Percentiles rank a stretch among this genome's conserved stretches.
phyloP scores from a whole-genome alignment of 1,140 invertebrate genomes.

The Vanessa atalanta region DNA sequence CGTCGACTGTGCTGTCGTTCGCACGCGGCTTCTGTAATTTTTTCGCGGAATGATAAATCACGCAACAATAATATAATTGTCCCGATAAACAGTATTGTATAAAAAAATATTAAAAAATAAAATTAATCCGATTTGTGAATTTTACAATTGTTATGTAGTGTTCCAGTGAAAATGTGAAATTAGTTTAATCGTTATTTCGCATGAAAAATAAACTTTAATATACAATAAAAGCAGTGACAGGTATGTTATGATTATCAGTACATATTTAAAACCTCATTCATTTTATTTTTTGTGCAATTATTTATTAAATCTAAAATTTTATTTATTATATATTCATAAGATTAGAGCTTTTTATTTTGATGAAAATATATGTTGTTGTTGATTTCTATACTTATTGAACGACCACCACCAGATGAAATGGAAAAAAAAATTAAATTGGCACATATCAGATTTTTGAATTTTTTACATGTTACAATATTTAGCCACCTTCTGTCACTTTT shows the following conservation, averaged over 20 bases:
- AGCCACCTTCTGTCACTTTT: too few species aligned
- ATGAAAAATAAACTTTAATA: constrained; percentile 31
- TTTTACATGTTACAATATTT: too few species aligned
- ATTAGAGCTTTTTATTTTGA: too few species aligned
- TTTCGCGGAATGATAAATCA: constrained; percentile 10
- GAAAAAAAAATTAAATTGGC: too few species aligned
- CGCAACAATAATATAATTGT: constrained; percentile 13
- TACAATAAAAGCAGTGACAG: constrained; percentile 21
- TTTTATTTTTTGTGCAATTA: constrained; percentile 15
- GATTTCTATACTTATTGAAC: too few species aligned
- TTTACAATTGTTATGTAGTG: constrained; percentile 18
- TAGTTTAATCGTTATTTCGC: constrained; percentile 37
- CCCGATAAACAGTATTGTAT: not conserved
- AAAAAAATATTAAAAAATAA: not conserved
- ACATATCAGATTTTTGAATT: too few species aligned
- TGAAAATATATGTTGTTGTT: too few species aligned
- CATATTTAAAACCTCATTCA: not conserved
- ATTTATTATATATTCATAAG: too few species aligned
- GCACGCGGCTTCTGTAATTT: constrained; percentile 43
- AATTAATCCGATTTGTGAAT: not conserved
- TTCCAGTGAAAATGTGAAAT: constrained; percentile 46
- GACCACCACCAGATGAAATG: too few species aligned
- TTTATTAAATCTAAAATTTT: too few species aligned
- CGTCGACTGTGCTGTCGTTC: constrained; percentile 34
- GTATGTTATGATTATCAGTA: constrained; percentile 29